These are phyloP conservation scores for Sebastes alutus DNA, from an alignment of 2,797 vertebrate species.

Conservation along the genomic window DNA sequence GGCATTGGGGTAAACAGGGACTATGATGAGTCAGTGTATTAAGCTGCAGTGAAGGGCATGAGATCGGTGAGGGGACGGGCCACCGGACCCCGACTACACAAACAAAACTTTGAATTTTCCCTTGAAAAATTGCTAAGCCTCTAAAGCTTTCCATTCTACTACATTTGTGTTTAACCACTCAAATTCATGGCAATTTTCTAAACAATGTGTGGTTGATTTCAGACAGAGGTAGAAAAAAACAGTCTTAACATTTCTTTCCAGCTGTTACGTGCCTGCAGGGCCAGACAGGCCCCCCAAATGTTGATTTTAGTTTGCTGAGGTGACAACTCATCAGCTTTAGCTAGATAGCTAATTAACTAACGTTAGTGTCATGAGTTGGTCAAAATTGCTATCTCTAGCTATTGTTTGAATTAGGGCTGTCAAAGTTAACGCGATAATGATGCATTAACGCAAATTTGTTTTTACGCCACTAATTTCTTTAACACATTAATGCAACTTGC, in stretches of 20 bases:
- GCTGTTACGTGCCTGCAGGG: no score
- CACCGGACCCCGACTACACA: neutral
- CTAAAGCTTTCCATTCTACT: neutral
- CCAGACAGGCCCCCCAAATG: no score
- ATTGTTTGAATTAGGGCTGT: no score
- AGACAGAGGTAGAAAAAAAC: neutral
- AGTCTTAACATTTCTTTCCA: neutral
- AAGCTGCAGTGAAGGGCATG: neutral
- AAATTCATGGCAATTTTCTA: neutral
- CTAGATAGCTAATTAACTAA: neutral
- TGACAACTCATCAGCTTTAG: neutral
- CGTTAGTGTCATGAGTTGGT: neutral
- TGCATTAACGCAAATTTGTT: no score
- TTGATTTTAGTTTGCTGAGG: neutral
- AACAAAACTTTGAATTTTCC: neutral
- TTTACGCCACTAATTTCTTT: no score
- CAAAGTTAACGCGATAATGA: no score
- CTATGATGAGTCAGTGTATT: constrained; percentile 13
- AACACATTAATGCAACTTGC: no score
- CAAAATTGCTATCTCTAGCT: neutral
- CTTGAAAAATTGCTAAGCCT: neutral
- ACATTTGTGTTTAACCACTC: neutral
- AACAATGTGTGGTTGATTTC: neutral
- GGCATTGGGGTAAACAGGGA: neutral
- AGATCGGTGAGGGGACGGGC: neutral